Evolutionary conservation across 2,113 vertebrate genomes (phyloP).

Genomic region (Leuciscus idus): DNA sequence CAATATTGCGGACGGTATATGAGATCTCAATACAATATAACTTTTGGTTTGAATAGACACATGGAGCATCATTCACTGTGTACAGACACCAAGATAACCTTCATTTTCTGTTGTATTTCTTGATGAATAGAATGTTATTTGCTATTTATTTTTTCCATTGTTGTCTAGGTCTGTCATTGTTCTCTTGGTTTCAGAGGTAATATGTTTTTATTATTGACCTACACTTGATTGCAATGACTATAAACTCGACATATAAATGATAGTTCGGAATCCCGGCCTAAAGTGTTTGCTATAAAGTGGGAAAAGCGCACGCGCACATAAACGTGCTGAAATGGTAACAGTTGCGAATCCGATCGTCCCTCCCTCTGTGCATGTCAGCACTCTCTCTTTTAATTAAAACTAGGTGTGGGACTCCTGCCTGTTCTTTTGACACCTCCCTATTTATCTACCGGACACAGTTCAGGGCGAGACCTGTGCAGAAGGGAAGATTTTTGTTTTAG

Average conservation of each 20-base stretch:
- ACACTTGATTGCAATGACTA: neutral
- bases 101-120: neutral
- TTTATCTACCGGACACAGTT: constrained; percentile 69
- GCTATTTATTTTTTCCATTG: neutral
- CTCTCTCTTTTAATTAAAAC: constrained; percentile 66
- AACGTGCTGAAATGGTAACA: constrained; percentile 39
- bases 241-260: neutral
- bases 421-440: constrained; percentile 71
- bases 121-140: neutral
- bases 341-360: neutral
- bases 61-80: neutral
- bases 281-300: neutral
- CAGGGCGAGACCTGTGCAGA: constrained; percentile 65
- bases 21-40: neutral
- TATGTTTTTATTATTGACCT: neutral
- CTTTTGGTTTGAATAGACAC: neutral
- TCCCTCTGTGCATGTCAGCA: constrained; percentile 44
- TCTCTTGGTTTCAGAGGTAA: neutral
- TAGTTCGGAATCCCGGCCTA: neutral
- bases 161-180: neutral
- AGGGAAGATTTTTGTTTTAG: constrained; percentile 68
- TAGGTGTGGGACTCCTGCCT: constrained; percentile 59
- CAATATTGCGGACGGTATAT: neutral
- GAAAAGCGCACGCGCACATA: neutral
- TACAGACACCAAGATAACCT: neutral